phyloP scores from a whole-genome alignment of 2,113 vertebrate genomes.

The Talpa occidentalis region DNA sequence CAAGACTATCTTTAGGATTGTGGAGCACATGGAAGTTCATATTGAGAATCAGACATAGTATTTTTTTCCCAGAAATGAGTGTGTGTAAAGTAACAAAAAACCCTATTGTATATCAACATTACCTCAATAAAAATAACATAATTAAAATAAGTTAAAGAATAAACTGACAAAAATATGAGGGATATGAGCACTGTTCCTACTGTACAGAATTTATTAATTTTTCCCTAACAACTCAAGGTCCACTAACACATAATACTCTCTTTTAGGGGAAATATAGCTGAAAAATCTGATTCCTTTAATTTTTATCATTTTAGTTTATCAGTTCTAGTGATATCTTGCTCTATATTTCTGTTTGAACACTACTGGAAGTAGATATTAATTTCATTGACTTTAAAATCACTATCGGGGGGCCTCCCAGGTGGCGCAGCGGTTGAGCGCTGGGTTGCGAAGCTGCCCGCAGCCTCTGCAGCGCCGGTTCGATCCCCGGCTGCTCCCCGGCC shows the following conservation, averaged over 20 bases:
- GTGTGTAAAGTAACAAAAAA: not conserved
- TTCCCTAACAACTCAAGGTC: not conserved
- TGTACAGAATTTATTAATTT: not conserved
- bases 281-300: not conserved
- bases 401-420: too few relatives aligned
- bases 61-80: not conserved
- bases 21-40: not conserved
- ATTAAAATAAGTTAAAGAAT: too few relatives aligned
- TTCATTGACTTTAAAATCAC: conserved; percentile 17
- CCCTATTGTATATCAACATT: too few relatives aligned
- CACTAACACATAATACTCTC: not conserved
- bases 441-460: too few relatives aligned
- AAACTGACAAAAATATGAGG: not conserved
- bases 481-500: too few relatives aligned
- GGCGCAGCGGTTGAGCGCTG: too few relatives aligned
- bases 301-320: conserved; percentile 38
- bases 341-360: not conserved
- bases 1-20: not conserved
- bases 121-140: too few relatives aligned
- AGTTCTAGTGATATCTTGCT: not conserved
- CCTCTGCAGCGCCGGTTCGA: too few relatives aligned
- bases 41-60: not conserved
- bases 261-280: not conserved
- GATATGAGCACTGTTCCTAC: not conserved
- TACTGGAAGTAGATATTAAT: not conserved